Evolutionary conservation across 64 coral and sea anemone genomes (phyloP).

Genomic region (Pocillopora damicornis): DNA sequence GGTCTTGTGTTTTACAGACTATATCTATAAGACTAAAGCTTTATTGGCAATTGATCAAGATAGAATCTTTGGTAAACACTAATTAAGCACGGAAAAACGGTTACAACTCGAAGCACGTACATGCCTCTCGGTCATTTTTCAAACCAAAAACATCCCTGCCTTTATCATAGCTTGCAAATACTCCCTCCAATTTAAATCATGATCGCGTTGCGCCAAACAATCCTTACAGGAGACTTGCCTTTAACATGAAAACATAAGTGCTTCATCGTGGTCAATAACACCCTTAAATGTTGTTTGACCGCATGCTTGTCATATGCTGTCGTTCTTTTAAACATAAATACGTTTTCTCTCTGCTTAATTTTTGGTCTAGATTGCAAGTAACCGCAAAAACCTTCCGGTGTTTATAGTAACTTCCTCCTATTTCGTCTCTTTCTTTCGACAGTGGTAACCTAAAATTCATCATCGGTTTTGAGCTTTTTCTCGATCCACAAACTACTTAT

Average conservation of each 20-base stretch:
- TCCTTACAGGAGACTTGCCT: neutral
- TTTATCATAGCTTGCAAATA: neutral
- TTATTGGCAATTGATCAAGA: neutral
- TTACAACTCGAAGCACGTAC: neutral
- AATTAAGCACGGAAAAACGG: neutral
- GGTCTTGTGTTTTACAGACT: neutral
- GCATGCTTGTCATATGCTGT: neutral
- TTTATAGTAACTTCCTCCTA: neutral
- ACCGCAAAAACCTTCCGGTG: neutral
- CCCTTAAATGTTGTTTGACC: conserved; percentile 12
- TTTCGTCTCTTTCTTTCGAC: neutral
- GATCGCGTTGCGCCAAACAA: neutral
- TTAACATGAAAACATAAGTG: neutral
- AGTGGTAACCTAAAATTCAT: neutral
- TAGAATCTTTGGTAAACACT: conserved; percentile 17
- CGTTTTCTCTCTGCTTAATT: neutral
- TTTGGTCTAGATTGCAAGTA: neutral
- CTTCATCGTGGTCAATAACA: neutral
- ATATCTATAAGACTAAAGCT: neutral
- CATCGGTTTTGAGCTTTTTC: no score
- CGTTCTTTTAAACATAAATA: neutral
- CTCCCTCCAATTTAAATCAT: neutral
- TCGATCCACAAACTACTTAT: no score
- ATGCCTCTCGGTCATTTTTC: neutral
- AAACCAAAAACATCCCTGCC: neutral